Base-by-base conservation (phyloP, 2,797 vertebrate genomes). In the Hybognathus amarus region DNA sequence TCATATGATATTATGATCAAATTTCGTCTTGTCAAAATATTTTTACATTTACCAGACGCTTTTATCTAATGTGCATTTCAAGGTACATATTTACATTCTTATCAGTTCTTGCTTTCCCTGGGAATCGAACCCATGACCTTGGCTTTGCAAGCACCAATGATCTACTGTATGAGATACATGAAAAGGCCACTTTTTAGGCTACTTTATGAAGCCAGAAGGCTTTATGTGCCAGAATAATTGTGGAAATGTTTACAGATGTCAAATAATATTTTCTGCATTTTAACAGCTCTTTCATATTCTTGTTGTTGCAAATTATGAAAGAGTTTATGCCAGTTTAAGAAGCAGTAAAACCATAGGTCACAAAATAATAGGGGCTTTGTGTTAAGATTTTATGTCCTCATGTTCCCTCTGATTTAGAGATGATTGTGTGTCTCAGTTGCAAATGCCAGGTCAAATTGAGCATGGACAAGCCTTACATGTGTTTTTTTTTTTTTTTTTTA, bases 331-430 rank as follows among this genome's bases (percentile, higher is more conserved):
- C 20, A 47, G 20, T 24, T 17, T 68, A 66, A 54, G 15, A 40
- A 38, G 13, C 45, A 24, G 22, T 69, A 27, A 24, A 56, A 68
- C 38, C 33, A 40, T 20, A 40, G 33, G 66, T 69, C 66, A 79
- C 66, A 79, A 11, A 79, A 79, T 52, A 67, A 68, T 38, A 24
- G 15, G 50, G 54, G 30, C 33, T 69, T 56, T 79, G 77, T 68
- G 1, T 38, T 52, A 17, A 68, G 22, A 17, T 52, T 52, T 66
- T 24, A 54, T 68, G 63, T 54, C 63, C 77, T 79, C 13, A 27
- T 17, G 20, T 68, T 54, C 27, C 64, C 77, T 79, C 15, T 54
- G 22, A 68, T 47, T 45, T 24, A 30, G 27, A 64, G n/a, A 68
- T 78, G 45, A 15, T 38, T 79, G 22, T 67, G 63, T 79, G 52